Percentiles rank a stretch among this genome's conserved stretches.
phyloP scores from a whole-genome alignment of 1,140 invertebrate species.

The Aphaenogaster ashmeadi region DNA sequence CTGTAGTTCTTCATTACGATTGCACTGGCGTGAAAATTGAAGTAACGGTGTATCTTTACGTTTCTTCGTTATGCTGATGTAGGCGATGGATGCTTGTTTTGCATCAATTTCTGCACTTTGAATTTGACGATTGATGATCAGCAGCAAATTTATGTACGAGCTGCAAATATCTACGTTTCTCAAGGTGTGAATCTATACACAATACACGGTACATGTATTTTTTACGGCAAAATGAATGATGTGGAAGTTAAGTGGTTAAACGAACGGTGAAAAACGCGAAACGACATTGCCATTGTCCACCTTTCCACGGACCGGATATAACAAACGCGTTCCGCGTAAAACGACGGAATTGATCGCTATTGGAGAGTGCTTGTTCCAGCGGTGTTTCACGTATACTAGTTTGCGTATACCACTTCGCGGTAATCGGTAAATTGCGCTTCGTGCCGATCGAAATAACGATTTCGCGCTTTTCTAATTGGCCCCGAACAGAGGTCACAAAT shows the following conservation, averaged over 20 bases:
- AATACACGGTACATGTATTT: slow-evolving; percentile 29
- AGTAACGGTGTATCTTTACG: neutral
- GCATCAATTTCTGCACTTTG: slow-evolving; percentile 7
- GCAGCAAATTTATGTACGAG: slow-evolving; percentile 26
- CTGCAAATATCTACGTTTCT: neutral
- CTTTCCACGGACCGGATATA: slow-evolving; percentile 71
- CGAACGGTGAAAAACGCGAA: slow-evolving; percentile 67
- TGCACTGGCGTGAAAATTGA: slow-evolving; percentile 7
- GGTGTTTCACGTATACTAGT: slow-evolving; percentile 66
- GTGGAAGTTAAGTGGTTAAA: slow-evolving; percentile 66
- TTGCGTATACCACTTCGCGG: slow-evolving; percentile 24
- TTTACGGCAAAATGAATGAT: slow-evolving; percentile 60
- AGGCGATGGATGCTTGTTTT: neutral
- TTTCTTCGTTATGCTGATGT: neutral
- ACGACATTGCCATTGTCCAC: slow-evolving; percentile 56
- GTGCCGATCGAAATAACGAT: slow-evolving; percentile 66
- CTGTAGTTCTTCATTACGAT: slow-evolving; percentile 34
- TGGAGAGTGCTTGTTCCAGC: slow-evolving; percentile 75
- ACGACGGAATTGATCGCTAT: slow-evolving; percentile 78
- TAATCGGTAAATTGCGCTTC: slow-evolving; percentile 65
- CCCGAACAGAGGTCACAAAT: slow-evolving; percentile 55
- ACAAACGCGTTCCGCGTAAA: slow-evolving; percentile 76
- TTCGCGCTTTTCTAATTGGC: slow-evolving; percentile 64
- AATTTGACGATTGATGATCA: slow-evolving; percentile 33
- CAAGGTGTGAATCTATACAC: neutral